These are phyloP conservation scores for Syncerus caffer DNA, from an alignment of 2,797 vertebrate genomes.

Conservation along the genomic window DNA sequence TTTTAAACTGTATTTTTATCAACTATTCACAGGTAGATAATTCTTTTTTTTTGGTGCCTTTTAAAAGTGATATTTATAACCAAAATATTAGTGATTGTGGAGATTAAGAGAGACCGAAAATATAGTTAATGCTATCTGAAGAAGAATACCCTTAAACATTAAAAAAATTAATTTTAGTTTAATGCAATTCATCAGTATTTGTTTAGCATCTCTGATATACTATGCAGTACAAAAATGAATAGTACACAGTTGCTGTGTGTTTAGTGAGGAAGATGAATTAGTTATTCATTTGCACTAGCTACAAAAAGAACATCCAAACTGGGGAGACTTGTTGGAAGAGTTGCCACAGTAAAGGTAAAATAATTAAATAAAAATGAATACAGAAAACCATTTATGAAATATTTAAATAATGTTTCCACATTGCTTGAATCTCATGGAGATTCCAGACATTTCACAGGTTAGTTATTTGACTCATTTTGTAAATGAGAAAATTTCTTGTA, in stretches of 20 bases:
- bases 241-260: neutral
- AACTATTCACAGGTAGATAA: neutral
- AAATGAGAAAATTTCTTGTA: neutral
- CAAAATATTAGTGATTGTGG: neutral
- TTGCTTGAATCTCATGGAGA: neutral
- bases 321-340: neutral
- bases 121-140: neutral
- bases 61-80: neutral
- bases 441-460: neutral
- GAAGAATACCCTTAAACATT: neutral
- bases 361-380: neutral
- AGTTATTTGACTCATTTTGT: neutral
- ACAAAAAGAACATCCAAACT: neutral
- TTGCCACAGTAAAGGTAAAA: neutral
- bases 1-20: constrained; percentile 15
- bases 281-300: neutral
- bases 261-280: neutral
- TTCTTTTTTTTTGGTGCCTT: neutral
- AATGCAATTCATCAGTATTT: neutral
- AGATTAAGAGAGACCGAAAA: neutral
- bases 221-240: neutral
- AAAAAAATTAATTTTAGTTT: neutral
- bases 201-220: neutral
- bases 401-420: neutral
- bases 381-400: neutral